Evolutionary conservation across 1,140 invertebrate genomes (phyloP).

Genomic region (Streblospio benedicti): DNA sequence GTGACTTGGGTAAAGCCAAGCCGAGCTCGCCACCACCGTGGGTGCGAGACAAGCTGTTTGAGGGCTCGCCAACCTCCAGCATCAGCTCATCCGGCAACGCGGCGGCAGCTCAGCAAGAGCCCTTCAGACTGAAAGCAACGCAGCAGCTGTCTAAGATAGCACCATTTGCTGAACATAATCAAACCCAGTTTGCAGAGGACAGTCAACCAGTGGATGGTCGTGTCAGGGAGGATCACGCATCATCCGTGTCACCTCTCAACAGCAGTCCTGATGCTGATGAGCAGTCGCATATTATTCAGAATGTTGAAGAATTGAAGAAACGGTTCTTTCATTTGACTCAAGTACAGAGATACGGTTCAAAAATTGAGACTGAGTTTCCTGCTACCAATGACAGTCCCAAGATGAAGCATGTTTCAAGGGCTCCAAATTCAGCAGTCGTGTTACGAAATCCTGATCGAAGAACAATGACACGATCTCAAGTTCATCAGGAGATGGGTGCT

Average conservation of each 20-base stretch:
- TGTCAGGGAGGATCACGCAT: background rate
- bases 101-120: background rate
- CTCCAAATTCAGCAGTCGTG: too few species aligned
- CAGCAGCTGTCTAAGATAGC: background rate
- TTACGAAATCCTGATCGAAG: too few species aligned
- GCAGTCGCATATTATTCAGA: too few species aligned
- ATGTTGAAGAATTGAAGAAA: too few species aligned
- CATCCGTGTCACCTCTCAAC: background rate
- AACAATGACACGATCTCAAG: too few species aligned
- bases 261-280: background rate
- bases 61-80: background rate
- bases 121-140: background rate
- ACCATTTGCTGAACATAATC: background rate
- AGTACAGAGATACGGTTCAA: too few species aligned
- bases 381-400: too few species aligned
- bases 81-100: background rate
- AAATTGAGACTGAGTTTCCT: too few species aligned
- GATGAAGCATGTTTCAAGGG: too few species aligned
- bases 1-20: conserved; percentile 26
- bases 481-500: too few species aligned
- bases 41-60: conserved; percentile 26
- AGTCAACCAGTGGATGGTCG: background rate
- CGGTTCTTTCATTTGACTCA: too few species aligned
- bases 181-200: background rate
- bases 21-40: conserved; percentile 38